phyloP scores from a whole-genome alignment of 1,140 invertebrate species.

The Drosophila carrolli region DNA sequence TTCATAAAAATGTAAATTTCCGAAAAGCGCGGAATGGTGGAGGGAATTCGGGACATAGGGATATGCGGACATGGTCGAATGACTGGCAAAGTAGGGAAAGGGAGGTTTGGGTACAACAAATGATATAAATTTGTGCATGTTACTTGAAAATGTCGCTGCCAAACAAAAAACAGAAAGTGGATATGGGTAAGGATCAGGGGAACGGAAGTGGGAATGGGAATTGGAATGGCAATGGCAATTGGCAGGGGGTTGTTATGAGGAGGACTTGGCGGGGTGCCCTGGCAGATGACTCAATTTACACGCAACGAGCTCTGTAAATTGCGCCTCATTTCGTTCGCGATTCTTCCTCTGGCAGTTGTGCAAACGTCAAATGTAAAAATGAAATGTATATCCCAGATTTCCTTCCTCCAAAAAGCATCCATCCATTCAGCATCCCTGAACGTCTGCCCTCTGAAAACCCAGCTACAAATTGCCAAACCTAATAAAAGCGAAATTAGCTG shows the following conservation, averaged over 20 bases:
- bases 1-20: slow-evolving; percentile 68
- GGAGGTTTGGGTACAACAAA: slow-evolving; percentile 48
- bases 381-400: slow-evolving; percentile 44
- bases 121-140: slow-evolving; percentile 73
- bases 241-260: slow-evolving; percentile 17
- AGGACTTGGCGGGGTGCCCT: slow-evolving; percentile 47
- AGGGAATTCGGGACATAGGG: slow-evolving; percentile 18
- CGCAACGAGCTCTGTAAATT: slow-evolving; percentile 80
- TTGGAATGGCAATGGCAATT: slow-evolving; percentile 9
- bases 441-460: slow-evolving; percentile 4
- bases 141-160: slow-evolving; percentile 72
- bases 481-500: slow-evolving; percentile 78
- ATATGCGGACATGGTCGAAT: slow-evolving; percentile 54
- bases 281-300: slow-evolving; percentile 82
- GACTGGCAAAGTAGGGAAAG: slow-evolving; percentile 36
- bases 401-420: slow-evolving; percentile 16
- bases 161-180: slow-evolving; percentile 39
- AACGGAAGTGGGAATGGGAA: slow-evolving; percentile 10
- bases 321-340: slow-evolving; percentile 75
- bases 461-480: slow-evolving; percentile 68
- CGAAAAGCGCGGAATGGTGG: slow-evolving; percentile 11
- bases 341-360: slow-evolving; percentile 77
- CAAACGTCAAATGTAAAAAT: slow-evolving; percentile 68
- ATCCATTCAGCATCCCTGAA: slow-evolving; percentile 7
- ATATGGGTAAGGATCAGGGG: slow-evolving; percentile 25